Evolutionary conservation across 2,113 vertebrate species (phyloP).

Genomic region (Caretta caretta): DNA sequence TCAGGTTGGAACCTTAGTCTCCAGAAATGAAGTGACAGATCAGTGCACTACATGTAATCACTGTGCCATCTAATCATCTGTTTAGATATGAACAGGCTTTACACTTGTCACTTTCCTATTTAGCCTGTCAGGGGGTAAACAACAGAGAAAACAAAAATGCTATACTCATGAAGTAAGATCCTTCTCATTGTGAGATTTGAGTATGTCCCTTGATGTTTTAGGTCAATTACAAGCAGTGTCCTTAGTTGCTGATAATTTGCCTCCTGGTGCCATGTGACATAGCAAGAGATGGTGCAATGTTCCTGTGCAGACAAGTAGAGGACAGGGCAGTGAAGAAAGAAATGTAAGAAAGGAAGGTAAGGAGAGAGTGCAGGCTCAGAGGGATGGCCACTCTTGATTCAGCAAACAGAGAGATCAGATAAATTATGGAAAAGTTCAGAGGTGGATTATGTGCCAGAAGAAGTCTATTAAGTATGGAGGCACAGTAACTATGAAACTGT

Average conservation of each 20-base stretch:
- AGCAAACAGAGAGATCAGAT: background rate
- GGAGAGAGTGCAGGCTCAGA: background rate
- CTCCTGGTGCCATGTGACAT: background rate
- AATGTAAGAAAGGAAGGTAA: background rate
- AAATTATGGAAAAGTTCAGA: background rate
- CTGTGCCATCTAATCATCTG: background rate
- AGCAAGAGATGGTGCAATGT: background rate
- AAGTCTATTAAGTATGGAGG: background rate
- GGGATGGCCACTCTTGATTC: fast-evolving
- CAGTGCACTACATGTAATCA: background rate
- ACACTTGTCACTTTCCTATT: background rate
- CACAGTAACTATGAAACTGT: background rate
- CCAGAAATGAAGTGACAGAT: background rate
- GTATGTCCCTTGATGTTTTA: background rate
- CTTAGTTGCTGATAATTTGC: background rate
- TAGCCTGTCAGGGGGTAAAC: background rate
- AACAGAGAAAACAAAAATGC: background rate
- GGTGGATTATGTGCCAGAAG: background rate
- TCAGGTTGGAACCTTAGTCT: background rate
- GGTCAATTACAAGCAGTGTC: background rate
- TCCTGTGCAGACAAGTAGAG: background rate
- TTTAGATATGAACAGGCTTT: background rate
- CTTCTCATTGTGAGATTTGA: background rate
- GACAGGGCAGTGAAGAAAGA: background rate
- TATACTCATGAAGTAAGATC: background rate